Evolutionary conservation across 2,113 vertebrate genomes (phyloP).

Genomic region (Capra hircus): DNA sequence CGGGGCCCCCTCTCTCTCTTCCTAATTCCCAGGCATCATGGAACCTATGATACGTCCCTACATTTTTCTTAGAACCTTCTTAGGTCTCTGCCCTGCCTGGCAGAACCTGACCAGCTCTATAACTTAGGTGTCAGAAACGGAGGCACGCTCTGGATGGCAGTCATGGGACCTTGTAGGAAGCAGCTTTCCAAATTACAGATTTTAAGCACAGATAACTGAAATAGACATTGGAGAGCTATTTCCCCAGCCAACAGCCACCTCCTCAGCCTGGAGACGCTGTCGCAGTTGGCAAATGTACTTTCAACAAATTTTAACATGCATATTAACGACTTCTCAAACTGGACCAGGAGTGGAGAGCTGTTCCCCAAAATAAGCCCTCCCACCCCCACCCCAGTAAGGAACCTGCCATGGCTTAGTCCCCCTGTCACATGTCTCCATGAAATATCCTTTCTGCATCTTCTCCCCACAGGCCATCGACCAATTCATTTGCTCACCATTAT

Average conservation of each 20-base stretch:
- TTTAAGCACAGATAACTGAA: slow-evolving; percentile 62
- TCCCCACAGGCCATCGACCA: not conserved
- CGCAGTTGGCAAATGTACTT: slow-evolving; percentile 63
- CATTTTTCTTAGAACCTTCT: not conserved
- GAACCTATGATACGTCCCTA: not conserved
- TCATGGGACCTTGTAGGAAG: not conserved
- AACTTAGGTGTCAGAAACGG: not conserved
- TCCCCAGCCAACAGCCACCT: slow-evolving; percentile 62
- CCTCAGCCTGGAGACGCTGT: slow-evolving; percentile 60
- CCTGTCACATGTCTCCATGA: not conserved
- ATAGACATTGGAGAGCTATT: slow-evolving; percentile 70
- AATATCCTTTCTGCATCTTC: not conserved
- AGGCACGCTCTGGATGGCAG: not conserved
- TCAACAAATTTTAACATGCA: slow-evolving; percentile 68
- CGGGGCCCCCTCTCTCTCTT: not conserved
- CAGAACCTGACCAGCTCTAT: not conserved
- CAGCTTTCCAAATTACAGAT: not conserved
- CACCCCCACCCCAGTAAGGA: not conserved
- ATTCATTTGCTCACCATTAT: slow-evolving; percentile 64
- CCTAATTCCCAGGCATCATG: not conserved
- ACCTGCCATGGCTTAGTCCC: not conserved
- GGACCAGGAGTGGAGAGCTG: not conserved
- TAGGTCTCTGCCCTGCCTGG: not conserved
- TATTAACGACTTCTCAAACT: slow-evolving; percentile 57
- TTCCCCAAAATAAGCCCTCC: not conserved